These are phyloP conservation scores for Scolopax bukidnonensis DNA, from an alignment of 2,797 vertebrate species.

Conservation along the genomic window DNA sequence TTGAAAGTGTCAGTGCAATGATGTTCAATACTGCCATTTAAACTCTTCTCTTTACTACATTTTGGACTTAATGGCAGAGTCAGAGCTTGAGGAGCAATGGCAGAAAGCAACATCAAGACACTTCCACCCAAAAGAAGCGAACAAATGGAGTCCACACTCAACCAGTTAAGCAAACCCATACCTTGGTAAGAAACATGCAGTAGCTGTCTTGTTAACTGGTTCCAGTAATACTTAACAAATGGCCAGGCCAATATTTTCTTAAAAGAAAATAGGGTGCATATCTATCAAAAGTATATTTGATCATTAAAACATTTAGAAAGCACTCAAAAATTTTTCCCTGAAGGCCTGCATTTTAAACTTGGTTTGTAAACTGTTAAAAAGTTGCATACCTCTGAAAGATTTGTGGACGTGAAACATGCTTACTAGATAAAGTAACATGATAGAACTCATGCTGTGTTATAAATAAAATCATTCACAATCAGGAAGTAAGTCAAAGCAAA, in stretches of 20 bases:
- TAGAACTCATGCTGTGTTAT: not conserved
- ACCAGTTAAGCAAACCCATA: slow-evolving; percentile 76
- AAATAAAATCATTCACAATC: not conserved
- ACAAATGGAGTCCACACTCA: slow-evolving; percentile 80
- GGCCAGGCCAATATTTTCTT: not conserved
- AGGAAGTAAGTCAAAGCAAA: not conserved
- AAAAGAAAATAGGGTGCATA: not conserved
- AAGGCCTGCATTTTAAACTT: not conserved
- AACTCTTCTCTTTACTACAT: not conserved
- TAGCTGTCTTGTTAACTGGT: not conserved
- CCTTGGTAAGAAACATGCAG: slow-evolving; percentile 71
- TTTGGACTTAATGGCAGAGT: slow-evolving; percentile 72
- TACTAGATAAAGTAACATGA: not conserved
- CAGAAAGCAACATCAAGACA: slow-evolving; percentile 87
- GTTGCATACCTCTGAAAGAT: not conserved
- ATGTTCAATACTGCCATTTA: not conserved
- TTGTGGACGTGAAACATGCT: not conserved
- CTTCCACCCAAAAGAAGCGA: slow-evolving; percentile 85
- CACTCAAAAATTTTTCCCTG: not conserved
- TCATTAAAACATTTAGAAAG: not conserved
- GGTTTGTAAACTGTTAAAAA: not conserved
- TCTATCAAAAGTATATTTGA: not conserved
- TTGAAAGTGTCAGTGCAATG: not conserved
- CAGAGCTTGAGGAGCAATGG: slow-evolving; percentile 83
- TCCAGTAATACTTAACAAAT: not conserved